Base-by-base conservation (phyloP, 2,888 invertebrate species). In the Drosophila neotestacea region DNA sequence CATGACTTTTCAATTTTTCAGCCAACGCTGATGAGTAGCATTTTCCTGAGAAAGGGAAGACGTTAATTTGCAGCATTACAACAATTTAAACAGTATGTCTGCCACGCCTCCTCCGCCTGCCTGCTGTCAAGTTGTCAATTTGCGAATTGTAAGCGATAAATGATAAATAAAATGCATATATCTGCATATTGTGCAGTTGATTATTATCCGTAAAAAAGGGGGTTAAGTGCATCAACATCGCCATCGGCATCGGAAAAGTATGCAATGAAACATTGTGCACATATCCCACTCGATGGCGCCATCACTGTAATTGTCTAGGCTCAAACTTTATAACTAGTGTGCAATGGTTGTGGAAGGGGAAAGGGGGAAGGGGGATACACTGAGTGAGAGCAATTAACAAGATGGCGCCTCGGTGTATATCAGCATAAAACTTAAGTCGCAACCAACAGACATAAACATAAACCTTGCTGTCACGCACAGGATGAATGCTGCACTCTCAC, bases 301-400 rank as follows among this genome's bases (percentile, higher is more conserved):
- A 61, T 32, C 75, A 56, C 38, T 62, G 59, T 63, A 70, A 64
- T 70, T 58, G 59, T 38, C 50, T 58, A 11, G 51, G 39, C 36
- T 50, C 47, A 13, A 41, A 52, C 42, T 69, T 48, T 32, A 4
- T 41, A 10, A 22, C 22, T 22, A 22, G 22, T 22, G 41, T 5
- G 44, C 10, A 22, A 22, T 5, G 44, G 4, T 36, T 9, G 11
- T 36, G 44, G 44, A 1, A n/a, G 44, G 13, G 4, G n/a, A 6
- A 1, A 9, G 11, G n/a, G 1, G 11, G 5, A 1, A 9, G 11
- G n/a, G 1, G 11, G 5, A 13, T 36, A 5, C 16, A 11, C 7
- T 11, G 10, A 5, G 34, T n/a, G 42, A 42, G 46, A 55, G 68
- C 77, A 76, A 81, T 81, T 82, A 85, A 76, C 81, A 81, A 82